Percentiles rank a stretch among this genome's conserved stretches.
phyloP scores from a whole-genome alignment of 1,140 invertebrate species.

The Callitettix versicolor region DNA sequence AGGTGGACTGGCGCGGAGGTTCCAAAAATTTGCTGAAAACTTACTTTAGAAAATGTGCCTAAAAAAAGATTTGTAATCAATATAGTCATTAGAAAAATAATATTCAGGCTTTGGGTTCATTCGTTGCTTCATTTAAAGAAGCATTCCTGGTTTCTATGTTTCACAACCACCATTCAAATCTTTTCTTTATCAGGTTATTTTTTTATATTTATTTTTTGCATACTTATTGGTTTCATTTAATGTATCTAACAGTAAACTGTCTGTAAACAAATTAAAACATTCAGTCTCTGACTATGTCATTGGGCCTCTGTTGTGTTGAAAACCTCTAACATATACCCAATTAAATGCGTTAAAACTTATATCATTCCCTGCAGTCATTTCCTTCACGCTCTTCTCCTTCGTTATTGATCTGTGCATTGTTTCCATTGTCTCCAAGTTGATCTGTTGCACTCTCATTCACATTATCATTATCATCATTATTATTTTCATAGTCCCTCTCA shows the following conservation, averaged over 20 bases:
- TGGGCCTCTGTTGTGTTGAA: constrained; percentile 35
- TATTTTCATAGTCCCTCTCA: background rate
- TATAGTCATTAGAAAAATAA: too few species aligned
- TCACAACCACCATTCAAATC: too few species aligned
- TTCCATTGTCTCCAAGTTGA: background rate
- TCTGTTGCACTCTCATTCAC: too few species aligned
- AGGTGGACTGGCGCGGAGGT: too few species aligned
- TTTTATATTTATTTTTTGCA: constrained; percentile 25
- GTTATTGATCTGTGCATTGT: constrained; percentile 27
- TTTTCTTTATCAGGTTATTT: too few species aligned
- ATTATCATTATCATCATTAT: too few species aligned
- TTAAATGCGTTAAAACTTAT: background rate
- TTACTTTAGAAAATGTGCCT: background rate
- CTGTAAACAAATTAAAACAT: constrained; percentile 40
- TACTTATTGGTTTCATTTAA: background rate
- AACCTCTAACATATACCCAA: background rate
- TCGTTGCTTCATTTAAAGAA: too few species aligned
- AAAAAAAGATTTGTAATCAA: too few species aligned
- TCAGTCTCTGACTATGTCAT: constrained; percentile 40
- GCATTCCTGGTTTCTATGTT: too few species aligned
- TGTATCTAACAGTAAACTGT: constrained; percentile 25
- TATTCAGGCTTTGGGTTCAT: too few species aligned
- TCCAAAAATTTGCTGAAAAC: too few species aligned
- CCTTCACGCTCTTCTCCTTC: constrained; percentile 29
- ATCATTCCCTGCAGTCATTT: background rate